Evolutionary conservation across 2,888 invertebrate species (phyloP).

Genomic region (Luperina testacea): DNA sequence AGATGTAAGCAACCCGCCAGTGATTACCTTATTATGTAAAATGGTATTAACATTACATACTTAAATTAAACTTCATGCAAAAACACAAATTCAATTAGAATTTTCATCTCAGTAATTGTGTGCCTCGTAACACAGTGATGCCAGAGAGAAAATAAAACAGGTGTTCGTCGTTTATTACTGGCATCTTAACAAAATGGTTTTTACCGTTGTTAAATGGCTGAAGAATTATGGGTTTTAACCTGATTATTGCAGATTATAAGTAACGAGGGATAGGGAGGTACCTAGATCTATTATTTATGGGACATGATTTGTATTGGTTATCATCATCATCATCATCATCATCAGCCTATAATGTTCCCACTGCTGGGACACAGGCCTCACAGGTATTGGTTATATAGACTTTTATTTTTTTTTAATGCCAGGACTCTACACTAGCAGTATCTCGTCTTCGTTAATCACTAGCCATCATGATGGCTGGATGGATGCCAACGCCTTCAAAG

Average conservation of each 20-base stretch:
- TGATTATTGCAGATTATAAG: constrained; percentile 30
- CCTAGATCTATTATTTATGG: constrained; percentile 3
- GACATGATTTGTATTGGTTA: background rate
- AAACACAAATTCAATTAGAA: constrained; percentile 65
- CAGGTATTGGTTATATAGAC: background rate
- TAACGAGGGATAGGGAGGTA: constrained; percentile 12
- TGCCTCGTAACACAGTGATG: constrained; percentile 24
- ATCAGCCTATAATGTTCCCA: no score
- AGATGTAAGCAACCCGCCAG: constrained; percentile 35
- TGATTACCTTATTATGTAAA: constrained; percentile 55
- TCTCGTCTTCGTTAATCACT: no score
- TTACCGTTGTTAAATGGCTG: constrained; percentile 35
- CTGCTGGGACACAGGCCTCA: no score
- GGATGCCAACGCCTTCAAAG: no score
- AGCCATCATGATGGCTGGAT: no score
- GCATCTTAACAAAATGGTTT: constrained; percentile 36
- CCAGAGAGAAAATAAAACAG: constrained; percentile 46
- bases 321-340: no score
- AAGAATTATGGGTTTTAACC: constrained; percentile 27
- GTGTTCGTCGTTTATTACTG: constrained; percentile 31
- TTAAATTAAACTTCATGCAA: constrained; percentile 47
- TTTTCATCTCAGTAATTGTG: constrained; percentile 51
- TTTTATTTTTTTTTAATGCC: background rate
- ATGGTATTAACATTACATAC: constrained; percentile 28
- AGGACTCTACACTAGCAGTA: background rate